These are phyloP conservation scores for Mallateleia sp. DNA, from an alignment of 2,888 invertebrate genomes.

Conservation along the genomic window DNA sequence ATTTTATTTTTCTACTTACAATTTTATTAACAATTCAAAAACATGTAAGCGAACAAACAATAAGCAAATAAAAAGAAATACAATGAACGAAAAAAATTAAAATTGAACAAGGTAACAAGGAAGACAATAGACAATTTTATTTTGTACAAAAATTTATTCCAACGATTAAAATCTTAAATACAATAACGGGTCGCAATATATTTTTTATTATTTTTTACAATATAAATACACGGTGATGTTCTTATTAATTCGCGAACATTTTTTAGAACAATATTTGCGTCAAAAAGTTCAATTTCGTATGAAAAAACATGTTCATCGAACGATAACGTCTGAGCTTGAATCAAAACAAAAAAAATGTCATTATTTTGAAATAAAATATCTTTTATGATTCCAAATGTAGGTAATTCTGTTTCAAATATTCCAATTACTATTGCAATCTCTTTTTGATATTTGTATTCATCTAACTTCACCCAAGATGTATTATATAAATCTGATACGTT, in stretches of 20 bases:
- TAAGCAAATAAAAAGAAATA: too few relatives aligned
- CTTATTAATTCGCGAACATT: not conserved
- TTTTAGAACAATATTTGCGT: not conserved
- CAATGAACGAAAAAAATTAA: too few relatives aligned
- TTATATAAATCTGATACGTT: not conserved
- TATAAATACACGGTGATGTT: not conserved
- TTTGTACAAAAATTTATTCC: too few relatives aligned
- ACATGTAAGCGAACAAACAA: too few relatives aligned
- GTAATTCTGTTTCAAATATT: conserved; percentile 2
- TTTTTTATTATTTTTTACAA: not conserved
- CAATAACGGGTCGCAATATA: not conserved
- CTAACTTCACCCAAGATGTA: not conserved
- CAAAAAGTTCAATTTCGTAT: not conserved
- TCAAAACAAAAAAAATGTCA: not conserved
- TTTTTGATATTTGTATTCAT: too few relatives aligned
- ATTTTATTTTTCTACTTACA: too few relatives aligned
- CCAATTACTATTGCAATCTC: too few relatives aligned
- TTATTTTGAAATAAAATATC: conserved; percentile 1
- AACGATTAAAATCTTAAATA: not conserved
- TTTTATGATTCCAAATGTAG: not conserved
- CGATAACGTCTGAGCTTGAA: not conserved
- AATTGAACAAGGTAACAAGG: too few relatives aligned
- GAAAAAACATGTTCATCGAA: conserved; percentile 5
- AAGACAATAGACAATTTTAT: too few relatives aligned
- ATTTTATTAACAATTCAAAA: too few relatives aligned